A percentile compares a stretch with the other conserved stretches of the same genome.
phyloP scores from a whole-genome alignment of 2,797 vertebrate genomes.

The Nothura maculosa region DNA sequence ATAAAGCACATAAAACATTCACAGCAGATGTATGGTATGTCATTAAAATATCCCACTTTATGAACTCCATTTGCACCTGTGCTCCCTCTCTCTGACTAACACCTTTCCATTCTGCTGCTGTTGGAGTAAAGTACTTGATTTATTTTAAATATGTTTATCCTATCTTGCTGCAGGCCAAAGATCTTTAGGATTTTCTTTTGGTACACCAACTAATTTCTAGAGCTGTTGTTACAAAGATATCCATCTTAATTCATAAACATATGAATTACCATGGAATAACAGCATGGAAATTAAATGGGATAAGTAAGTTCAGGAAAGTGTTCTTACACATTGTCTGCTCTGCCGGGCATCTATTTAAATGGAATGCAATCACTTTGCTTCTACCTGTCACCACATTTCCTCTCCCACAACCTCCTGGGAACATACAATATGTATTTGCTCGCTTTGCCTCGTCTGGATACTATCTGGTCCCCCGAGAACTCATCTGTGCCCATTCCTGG shows the following conservation, averaged over 20 bases:
- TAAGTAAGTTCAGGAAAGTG: background rate
- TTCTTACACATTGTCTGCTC: background rate
- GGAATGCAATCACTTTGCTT: background rate
- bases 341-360: background rate
- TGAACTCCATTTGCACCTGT: background rate
- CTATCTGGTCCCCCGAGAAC: background rate
- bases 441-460: background rate
- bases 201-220: background rate
- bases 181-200: background rate
- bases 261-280: background rate
- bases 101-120: background rate
- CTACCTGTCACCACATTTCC: background rate
- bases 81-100: background rate
- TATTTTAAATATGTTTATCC: background rate
- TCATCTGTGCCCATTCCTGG: background rate
- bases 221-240: background rate
- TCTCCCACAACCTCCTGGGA: background rate
- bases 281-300: background rate
- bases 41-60: background rate
- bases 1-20: background rate
- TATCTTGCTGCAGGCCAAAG: background rate
- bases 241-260: background rate
- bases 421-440: background rate
- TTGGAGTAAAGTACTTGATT: background rate
- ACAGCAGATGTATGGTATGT: background rate